phyloP scores from a whole-genome alignment of 2,797 vertebrate genomes.

The Rhadinocentrus ornatus region DNA sequence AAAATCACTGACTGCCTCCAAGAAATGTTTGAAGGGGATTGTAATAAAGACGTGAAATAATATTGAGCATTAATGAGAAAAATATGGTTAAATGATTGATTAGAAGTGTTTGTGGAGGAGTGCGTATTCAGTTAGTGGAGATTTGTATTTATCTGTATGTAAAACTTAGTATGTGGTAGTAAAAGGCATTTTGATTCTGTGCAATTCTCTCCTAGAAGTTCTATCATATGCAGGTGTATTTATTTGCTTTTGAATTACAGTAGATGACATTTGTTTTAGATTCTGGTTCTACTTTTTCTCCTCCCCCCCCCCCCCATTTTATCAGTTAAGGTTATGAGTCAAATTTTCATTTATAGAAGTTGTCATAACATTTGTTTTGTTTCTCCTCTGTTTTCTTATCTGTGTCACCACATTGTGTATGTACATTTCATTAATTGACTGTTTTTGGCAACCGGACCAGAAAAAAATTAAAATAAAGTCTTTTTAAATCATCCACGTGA shows the following conservation, averaged over 20 bases:
- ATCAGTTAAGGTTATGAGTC: constrained; percentile 72
- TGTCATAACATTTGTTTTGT: constrained; percentile 66
- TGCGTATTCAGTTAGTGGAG: constrained; percentile 59
- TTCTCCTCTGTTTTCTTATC: constrained; percentile 67
- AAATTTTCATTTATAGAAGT: constrained; percentile 71
- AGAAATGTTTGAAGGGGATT: constrained; percentile 60
- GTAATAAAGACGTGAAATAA: constrained; percentile 55
- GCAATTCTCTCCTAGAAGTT: constrained; percentile 77
- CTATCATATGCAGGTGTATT: constrained; percentile 76
- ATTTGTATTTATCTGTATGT: constrained; percentile 77
- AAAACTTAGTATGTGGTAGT: constrained; percentile 68
- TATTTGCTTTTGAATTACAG: constrained; percentile 79
- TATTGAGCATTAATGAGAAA: constrained; percentile 42
- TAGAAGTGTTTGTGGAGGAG: constrained; percentile 52
- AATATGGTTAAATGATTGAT: constrained; percentile 51
- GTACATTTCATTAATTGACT: constrained; percentile 72
- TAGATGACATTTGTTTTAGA: constrained; percentile 74
- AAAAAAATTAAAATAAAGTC: constrained; percentile 79
- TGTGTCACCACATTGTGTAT: constrained; percentile 75
- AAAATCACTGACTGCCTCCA: constrained; percentile 68
- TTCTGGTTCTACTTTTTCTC: constrained; percentile 70
- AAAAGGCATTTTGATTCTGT: constrained; percentile 81
- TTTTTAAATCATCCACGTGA: constrained; percentile 77
- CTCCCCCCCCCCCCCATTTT: constrained; percentile 46
- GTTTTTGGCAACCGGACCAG: constrained; percentile 76